These are phyloP conservation scores for Neuroscelio doddi DNA, from an alignment of 2,888 invertebrate species.

Conservation along the genomic window DNA sequence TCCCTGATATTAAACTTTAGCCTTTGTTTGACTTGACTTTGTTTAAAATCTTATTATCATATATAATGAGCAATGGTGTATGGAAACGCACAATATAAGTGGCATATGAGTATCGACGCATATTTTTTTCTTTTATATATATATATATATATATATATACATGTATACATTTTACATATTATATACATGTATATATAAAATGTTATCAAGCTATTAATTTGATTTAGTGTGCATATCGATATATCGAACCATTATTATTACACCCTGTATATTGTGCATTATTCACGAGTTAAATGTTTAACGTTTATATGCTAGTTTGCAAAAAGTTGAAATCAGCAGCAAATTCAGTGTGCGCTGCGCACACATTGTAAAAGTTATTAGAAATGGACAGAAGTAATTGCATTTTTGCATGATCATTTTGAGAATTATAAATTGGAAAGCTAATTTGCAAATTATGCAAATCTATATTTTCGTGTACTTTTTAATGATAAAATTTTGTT, in stretches of 20 bases:
- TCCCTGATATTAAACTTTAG: constrained; percentile 41
- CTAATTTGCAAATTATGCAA: constrained; percentile 1
- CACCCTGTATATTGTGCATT: constrained; percentile 46
- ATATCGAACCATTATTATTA: constrained; percentile 44
- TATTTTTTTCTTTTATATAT: constrained; percentile 25
- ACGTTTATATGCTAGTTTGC: background rate
- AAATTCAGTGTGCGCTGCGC: constrained; percentile 7
- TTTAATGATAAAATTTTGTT: no score
- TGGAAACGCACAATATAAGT: constrained; percentile 51
- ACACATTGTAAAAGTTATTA: background rate
- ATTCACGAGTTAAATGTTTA: background rate
- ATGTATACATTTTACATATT: constrained; percentile 25
- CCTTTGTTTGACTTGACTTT: constrained; percentile 37
- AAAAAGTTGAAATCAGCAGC: constrained; percentile 30
- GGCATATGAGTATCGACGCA: constrained; percentile 39
- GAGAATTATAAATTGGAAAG: background rate
- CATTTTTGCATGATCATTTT: background rate
- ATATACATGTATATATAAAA: no score
- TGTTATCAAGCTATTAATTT: constrained; percentile 35
- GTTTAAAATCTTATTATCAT: constrained; percentile 42
- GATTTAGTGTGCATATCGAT: constrained; percentile 28
- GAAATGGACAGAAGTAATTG: constrained; percentile 4
- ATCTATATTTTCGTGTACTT: no score
- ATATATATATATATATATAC: no score
- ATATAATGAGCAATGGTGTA: constrained; percentile 41